Base-by-base conservation (phyloP, 2,888 invertebrate species). In the Brenthis hecate region DNA sequence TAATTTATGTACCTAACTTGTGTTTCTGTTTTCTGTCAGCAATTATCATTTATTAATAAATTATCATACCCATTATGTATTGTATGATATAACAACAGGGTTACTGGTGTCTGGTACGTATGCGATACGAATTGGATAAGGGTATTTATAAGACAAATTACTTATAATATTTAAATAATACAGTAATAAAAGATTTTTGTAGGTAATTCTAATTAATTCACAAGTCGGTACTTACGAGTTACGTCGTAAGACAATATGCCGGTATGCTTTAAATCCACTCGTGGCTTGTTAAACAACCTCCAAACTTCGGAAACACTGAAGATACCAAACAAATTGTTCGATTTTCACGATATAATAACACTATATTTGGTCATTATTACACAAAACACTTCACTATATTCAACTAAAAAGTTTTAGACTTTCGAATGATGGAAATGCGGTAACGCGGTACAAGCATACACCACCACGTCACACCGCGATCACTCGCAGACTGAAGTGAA, bases 221-320 rank as follows among this genome's bases (percentile, higher is more conserved):
- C n/a, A 51, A 65, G 57, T 23, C 19, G 56, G 69, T 78, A 80
- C 78, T 80, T 72, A 80, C 80, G 69, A 62, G 77, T 80, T 72
- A 80, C 79, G 71, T 57, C 69, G 53, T 75, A 73, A 76, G 75
- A 77, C 73, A 78, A 80, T 80, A 82, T 73, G 74, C 85, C 85
- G 84, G 82, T 75, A 78, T 81, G 80, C 81, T 73, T 78, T 74
- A 80, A 86, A 87, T 88, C 88, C 88, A 84, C 81, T 80, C 73
- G 73, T 77, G 74, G 72, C 71, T 73, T 73, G 72, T 69, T 58
- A 65, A 63, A 71, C 65, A 73, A 74, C 72, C 71, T 66, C 48
- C 72, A 74, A 73, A 75, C 70, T 73, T 75, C 64, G 48, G 58
- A n/a, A 75, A 74, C 73, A 75, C 74, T 73, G 74, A 75, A 68